Evolutionary conservation across 2,888 invertebrate genomes (phyloP), one percentile per base, ranked within the genome.

Genomic region (Macrosiphum euphorbiae): DNA sequence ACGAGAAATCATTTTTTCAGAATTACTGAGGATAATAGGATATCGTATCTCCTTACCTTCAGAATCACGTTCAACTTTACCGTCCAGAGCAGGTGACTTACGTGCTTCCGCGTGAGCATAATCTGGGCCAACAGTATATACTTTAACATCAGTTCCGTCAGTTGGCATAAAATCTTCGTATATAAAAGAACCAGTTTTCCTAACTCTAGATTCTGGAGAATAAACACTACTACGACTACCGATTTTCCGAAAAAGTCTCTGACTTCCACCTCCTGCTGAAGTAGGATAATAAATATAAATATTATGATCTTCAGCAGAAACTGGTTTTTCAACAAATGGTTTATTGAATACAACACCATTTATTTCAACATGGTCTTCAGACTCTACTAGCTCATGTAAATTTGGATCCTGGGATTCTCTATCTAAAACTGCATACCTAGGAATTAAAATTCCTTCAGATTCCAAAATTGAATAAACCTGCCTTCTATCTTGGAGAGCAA

Each of bases 151-250:
- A 11, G 97, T 96, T 96, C 99, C 99, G 97, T 99, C 99, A 78
- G 99, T 99, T 13, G 99, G 99, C 99, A 99, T 99, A 96, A 99
- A 99, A 96, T 99, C 99, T 97, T 99, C 99, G 96, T 99, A 99
- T 96, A 99, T 99, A 96, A 98, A 99, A 26, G 99, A 99, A 88
- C 99, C 99, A 90, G 98, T 98, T 96, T 99, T 99, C 94, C 99
- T 97, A 16, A 99, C 99, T 95, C 99, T 97, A 88, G 99, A 99
- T 96, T 99, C 99, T 16, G 99, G 98, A 0, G 99, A 99, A 96
- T 99, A 99, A 94, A 99, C 99, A 96, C 99, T 99, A 96, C 99
- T 99, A 94, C 99, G 97, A 96, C 99, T 99, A 95, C 99, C 99
- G 96, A 99, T 99, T 98, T 99, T 99, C 96, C 99, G 97, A 96